Conservation (phyloP, 2,113 vertebrate genomes). For the Chitala chitala region DNA sequence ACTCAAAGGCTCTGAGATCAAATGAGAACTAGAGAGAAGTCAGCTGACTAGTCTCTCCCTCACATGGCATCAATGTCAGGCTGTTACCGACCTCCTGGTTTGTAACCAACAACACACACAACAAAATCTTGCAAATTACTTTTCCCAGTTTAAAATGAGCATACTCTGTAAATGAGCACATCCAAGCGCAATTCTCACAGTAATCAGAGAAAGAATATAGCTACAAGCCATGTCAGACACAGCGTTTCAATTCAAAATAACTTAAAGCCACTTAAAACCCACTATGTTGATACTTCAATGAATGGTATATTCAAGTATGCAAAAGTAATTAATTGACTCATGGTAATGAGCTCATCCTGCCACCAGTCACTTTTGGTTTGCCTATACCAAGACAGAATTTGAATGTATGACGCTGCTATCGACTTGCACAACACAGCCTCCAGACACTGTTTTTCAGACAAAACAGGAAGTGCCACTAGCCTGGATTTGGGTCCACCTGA, state of each 20-base stretch:
- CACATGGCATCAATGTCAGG: not conserved
- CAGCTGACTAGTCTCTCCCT: constrained; percentile 7
- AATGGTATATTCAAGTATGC: not conserved
- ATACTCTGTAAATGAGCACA: not conserved
- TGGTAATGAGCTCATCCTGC: not conserved
- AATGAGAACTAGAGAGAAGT: too few species aligned
- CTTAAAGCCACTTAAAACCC: constrained; percentile 7
- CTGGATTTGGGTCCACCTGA: too few species aligned
- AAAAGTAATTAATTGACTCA: not conserved
- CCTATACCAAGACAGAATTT: too few species aligned
- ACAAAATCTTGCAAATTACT: not conserved
- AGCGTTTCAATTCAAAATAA: not conserved
- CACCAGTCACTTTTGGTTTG: not conserved
- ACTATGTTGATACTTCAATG: not conserved
- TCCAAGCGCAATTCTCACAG: constrained; percentile 10
- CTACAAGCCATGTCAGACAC: constrained; percentile 1
- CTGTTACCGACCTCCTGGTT: not conserved
- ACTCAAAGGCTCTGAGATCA: too few species aligned
- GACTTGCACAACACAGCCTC: too few species aligned
- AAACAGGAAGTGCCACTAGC: too few species aligned
- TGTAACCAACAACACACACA: constrained; percentile 12
- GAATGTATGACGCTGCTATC: not conserved
- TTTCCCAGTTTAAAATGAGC: constrained; percentile 16
- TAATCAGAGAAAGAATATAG: not conserved
- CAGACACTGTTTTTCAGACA: too few species aligned